Conservation (phyloP, 2,888 invertebrate genomes). For the Epinotia demarniana region DNA sequence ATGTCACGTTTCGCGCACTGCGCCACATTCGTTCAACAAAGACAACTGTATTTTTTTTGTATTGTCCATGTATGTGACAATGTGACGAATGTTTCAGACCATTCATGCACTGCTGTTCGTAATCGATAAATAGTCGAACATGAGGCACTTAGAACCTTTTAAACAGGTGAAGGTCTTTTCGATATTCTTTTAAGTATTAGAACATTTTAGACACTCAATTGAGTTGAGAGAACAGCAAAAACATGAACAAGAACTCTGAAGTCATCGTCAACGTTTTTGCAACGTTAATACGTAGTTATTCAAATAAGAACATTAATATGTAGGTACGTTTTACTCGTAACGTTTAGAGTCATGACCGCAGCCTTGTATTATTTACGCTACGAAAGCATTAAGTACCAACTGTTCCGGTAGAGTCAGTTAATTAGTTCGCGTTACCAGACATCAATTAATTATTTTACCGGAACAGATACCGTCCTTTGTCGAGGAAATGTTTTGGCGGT, state of each 20-base stretch:
- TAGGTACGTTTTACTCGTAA: conserved; percentile 15
- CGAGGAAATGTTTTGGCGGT: conserved; percentile 61
- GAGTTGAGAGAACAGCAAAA: conserved; percentile 26
- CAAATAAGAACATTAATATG: conserved; percentile 29
- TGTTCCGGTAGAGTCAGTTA: conserved; percentile 52
- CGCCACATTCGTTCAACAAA: conserved; percentile 51
- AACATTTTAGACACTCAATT: conserved; percentile 24
- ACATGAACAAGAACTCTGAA: conserved; percentile 26
- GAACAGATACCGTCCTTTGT: conserved; percentile 63
- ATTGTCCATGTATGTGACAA: conserved; percentile 37
- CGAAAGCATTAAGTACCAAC: conserved; percentile 25
- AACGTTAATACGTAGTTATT: conserved; percentile 3
- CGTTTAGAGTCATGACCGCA: conserved; percentile 23
- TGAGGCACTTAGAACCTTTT: conserved; percentile 33
- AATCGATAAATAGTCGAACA: conserved; percentile 36
- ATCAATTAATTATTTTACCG: conserved; percentile 58
- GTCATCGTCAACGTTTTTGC: conserved; percentile 22
- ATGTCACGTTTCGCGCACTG: conserved; percentile 52
- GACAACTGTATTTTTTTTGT: conserved; percentile 45
- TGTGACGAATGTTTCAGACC: conserved; percentile 40
- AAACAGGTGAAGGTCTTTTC: conserved; percentile 40
- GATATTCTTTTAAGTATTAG: conserved; percentile 15
- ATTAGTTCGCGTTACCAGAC: conserved; percentile 46
- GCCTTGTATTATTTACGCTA: conserved; percentile 34
- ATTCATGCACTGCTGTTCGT: conserved; percentile 34